Evolutionary conservation across 2,113 vertebrate genomes (phyloP), one percentile per base, ranked within the genome.

Genomic region (Saguinus midas): DNA sequence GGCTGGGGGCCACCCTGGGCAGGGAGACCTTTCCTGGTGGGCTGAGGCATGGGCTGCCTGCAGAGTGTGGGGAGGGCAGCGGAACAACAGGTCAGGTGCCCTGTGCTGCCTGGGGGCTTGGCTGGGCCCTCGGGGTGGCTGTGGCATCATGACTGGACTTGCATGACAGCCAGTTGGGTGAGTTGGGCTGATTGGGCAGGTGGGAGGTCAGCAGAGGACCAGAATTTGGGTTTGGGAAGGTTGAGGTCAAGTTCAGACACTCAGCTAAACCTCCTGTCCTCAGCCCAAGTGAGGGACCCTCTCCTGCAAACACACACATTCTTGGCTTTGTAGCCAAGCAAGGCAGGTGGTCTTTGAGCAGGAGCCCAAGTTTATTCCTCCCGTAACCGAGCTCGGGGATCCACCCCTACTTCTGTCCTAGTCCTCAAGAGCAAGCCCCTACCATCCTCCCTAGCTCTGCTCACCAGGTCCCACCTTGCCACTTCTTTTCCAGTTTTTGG

Each of bases 81-180:
- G 68, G 43, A 32, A 0, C 5, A 7, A 64, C 2, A 7, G 68
- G 58, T 25, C 17, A 16, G 29, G 20, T 8, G 13, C 12, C 16
- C 32, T 25, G 2, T 1, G 3, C 83, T 66, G 43, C 18, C 12
- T 23, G 12, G 32, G 57, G 27, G 25, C 75, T 3, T 21, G 17
- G 21, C 48, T 3, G 10, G n/a, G 58, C 1, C 61, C n/a, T 40
- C 43, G 4, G 55, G 23, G 18, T 4, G 85, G 14, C 32, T 8
- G 43, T 4, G 32, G 20, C 79, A 37, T 61, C 6, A 0, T 1
- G 12, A 21, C 14, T 9, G 20, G 20, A 25, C 37, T 40, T 40
- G 13, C 2, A 0, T 16, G n/a, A 75, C 68, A 23, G 12, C 35
- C 1, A 27, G 32, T 0, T 21, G 32, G 40, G 40, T 21, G 0